Percentiles rank a stretch among this genome's conserved stretches.
These are phyloP conservation scores for Mesoclemmys tuberculata DNA, from an alignment of 2,113 vertebrate species.

Conservation along the genomic window DNA sequence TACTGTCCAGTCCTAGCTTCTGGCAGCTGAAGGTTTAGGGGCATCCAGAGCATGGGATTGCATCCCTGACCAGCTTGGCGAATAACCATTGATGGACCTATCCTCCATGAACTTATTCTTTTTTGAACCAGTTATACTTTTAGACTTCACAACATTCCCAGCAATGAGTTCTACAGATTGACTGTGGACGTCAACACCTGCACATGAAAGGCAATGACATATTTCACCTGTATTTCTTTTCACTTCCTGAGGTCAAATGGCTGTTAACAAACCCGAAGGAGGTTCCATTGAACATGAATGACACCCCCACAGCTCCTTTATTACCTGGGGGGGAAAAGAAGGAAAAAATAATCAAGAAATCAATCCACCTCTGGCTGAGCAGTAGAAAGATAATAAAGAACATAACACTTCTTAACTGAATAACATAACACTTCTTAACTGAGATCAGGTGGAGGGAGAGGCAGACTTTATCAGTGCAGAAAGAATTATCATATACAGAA, in stretches of 20 bases:
- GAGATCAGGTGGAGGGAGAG: neutral
- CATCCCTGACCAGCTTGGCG: neutral
- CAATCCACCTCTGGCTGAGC: neutral
- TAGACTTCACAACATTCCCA: neutral
- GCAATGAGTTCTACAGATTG: neutral
- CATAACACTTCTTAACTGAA: neutral
- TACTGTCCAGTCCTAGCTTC: neutral
- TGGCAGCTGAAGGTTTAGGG: neutral
- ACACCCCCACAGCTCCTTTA: slow-evolving; percentile 97
- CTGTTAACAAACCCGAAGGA: slow-evolving; percentile 99
- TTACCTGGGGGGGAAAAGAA: slow-evolving; percentile 81
- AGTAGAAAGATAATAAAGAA: slow-evolving; percentile 23
- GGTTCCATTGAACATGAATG: slow-evolving; percentile 98
- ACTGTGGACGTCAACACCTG: neutral
- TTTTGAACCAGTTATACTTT: neutral
- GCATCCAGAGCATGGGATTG: neutral
- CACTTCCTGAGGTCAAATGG: slow-evolving; percentile 96
- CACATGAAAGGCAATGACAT: neutral
- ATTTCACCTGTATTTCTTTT: slow-evolving; percentile 94
- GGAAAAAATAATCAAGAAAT: slow-evolving; percentile 29
- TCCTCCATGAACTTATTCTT: neutral
- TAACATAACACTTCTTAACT: neutral
- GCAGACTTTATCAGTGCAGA: slow-evolving; percentile 18
- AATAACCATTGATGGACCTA: neutral
- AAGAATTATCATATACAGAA: neutral